Percentiles rank a stretch among this genome's conserved stretches.
phyloP scores from a whole-genome alignment of 2,888 invertebrate genomes.

The Tachina fera region DNA sequence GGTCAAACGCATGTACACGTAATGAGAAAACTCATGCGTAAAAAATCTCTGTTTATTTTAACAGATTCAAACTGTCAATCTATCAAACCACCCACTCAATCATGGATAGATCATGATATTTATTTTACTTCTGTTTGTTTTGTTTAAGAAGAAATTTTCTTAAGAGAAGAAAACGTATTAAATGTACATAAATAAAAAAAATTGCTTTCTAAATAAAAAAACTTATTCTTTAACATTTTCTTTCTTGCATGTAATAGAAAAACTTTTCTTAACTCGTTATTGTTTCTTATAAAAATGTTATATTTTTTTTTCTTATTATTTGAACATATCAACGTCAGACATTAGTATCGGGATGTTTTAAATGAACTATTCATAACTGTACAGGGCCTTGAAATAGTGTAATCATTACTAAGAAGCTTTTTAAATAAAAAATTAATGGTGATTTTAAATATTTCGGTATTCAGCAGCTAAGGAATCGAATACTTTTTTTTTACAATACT shows the following conservation, averaged over 20 bases:
- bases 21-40: constrained; percentile 24
- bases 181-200: not conserved
- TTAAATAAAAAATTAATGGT: not conserved
- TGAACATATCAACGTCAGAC: constrained; percentile 41
- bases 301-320: constrained; percentile 53
- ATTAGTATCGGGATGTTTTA: constrained; percentile 34
- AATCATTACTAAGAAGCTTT: not conserved
- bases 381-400: not conserved
- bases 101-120: constrained; percentile 58
- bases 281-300: constrained; percentile 2
- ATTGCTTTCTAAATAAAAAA: not conserved
- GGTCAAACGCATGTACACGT: constrained; percentile 64
- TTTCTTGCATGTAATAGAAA: not conserved
- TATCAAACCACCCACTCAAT: constrained; percentile 76
- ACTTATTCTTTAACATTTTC: not conserved
- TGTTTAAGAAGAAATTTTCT: not conserved
- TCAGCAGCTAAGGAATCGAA: no score
- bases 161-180: not conserved
- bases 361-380: constrained; percentile 28
- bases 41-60: constrained; percentile 76
- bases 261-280: constrained; percentile 38
- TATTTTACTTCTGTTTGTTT: constrained; percentile 19
- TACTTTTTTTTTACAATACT: no score
- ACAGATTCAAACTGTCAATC: constrained; percentile 81
- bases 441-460: no score